Evolutionary conservation across 2,888 invertebrate species (phyloP).

Genomic region (Clepsis dumicolana): DNA sequence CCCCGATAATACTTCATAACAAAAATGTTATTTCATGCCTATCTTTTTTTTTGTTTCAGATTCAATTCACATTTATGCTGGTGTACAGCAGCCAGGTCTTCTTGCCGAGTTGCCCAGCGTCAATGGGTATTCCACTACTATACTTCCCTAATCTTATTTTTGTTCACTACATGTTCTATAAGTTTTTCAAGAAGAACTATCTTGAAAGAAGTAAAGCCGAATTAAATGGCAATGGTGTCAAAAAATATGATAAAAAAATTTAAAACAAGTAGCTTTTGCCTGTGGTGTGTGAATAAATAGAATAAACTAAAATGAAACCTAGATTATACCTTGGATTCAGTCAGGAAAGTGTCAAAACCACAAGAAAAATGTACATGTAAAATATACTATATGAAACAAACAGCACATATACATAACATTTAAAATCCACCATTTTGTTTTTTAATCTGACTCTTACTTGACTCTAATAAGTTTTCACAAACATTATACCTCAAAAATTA

Average conservation of each 20-base stretch:
- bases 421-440: too few species aligned
- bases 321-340: too few species aligned
- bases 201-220: slow-evolving; percentile 45
- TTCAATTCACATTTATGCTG: slow-evolving; percentile 89
- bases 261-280: not conserved
- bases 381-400: too few species aligned
- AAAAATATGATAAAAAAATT: not conserved
- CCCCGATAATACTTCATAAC: too few species aligned
- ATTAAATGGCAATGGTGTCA: slow-evolving; percentile 42
- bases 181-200: slow-evolving; percentile 89
- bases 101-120: slow-evolving; percentile 85
- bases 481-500: too few species aligned
- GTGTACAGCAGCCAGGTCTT: slow-evolving; percentile 84
- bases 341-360: too few species aligned
- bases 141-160: slow-evolving; percentile 88
- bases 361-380: too few species aligned
- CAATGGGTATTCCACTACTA: slow-evolving; percentile 77
- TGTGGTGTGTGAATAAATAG: not conserved
- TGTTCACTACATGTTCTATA: slow-evolving; percentile 90
- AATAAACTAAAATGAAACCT: too few species aligned
- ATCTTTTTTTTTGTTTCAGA: slow-evolving; percentile 70
- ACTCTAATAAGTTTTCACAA: too few species aligned
- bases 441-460: too few species aligned
- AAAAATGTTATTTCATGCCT: not conserved
- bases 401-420: too few species aligned